A percentile compares a stretch with the other conserved stretches of the same genome.
Evolutionary conservation across 2,888 invertebrate genomes (phyloP).

Genomic region (Erynnis tages): DNA sequence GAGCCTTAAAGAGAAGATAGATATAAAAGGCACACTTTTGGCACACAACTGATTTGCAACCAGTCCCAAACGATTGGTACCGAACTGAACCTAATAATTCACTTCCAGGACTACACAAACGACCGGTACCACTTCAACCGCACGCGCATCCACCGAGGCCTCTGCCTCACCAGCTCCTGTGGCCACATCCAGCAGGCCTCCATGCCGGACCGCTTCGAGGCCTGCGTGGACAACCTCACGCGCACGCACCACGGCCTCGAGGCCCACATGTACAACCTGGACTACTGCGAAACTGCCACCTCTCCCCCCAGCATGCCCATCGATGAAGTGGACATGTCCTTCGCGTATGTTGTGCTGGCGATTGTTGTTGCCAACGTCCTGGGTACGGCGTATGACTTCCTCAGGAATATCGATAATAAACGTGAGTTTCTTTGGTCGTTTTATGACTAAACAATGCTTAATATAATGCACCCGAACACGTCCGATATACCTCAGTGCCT

Average conservation of each 20-base stretch:
- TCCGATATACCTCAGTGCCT: too few relatives aligned
- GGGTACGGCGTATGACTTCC: constrained; percentile 36
- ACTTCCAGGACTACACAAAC: constrained; percentile 32
- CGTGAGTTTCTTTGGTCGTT: constrained; percentile 32
- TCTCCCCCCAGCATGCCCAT: constrained; percentile 25
- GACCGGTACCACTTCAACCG: constrained; percentile 38
- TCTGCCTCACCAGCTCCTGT: constrained; percentile 38
- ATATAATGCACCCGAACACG: too few relatives aligned
- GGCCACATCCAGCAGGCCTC: constrained; percentile 27
- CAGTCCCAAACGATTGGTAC: too few relatives aligned
- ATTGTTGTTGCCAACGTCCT: constrained; percentile 33
- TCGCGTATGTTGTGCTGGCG: constrained; percentile 26
- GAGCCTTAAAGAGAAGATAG: too few relatives aligned
- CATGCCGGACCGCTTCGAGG: constrained; percentile 30
- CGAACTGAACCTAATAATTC: neutral
- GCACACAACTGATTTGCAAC: too few relatives aligned
- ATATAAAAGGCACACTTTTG: too few relatives aligned
- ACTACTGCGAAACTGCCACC: constrained; percentile 34
- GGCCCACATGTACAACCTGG: constrained; percentile 30
- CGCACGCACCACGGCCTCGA: constrained; percentile 32
- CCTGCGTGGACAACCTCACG: constrained; percentile 36
- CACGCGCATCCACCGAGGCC: constrained; percentile 39
- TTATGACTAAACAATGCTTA: too few relatives aligned
- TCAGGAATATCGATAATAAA: constrained; percentile 33
- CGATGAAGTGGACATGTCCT: constrained; percentile 34